phyloP scores from a whole-genome alignment of 2,888 invertebrate genomes.

The Acronicta leporina region DNA sequence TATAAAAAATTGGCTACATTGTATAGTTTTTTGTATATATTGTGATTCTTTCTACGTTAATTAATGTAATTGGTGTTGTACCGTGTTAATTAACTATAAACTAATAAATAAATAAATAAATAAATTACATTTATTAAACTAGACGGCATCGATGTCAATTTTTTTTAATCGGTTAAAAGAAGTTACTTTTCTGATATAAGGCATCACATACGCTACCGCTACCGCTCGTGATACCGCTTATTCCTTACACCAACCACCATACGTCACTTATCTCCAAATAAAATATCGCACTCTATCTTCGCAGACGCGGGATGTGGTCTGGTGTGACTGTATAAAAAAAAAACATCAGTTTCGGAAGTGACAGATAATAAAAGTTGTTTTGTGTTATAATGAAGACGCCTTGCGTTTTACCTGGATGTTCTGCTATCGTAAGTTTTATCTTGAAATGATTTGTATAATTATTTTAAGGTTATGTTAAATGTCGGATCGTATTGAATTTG shows the following conservation, averaged over 20 bases:
- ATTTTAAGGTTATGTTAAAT: slow-evolving; percentile 15
- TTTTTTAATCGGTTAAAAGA: too few species aligned
- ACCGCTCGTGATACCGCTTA: slow-evolving; percentile 25
- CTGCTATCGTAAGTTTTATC: slow-evolving; percentile 70
- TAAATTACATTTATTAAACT: too few species aligned
- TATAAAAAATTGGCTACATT: too few species aligned
- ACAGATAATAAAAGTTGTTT: slow-evolving; percentile 15
- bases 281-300: slow-evolving; percentile 56
- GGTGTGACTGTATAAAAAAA: slow-evolving; percentile 55
- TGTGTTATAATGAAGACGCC: slow-evolving; percentile 70
- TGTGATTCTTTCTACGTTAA: too few species aligned
- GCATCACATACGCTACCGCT: slow-evolving; percentile 6
- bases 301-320: slow-evolving; percentile 55
- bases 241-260: slow-evolving; percentile 47
- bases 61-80: too few species aligned
- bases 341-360: slow-evolving; percentile 40
- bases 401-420: slow-evolving; percentile 79
- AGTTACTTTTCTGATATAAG: too few species aligned
- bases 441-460: slow-evolving; percentile 19
- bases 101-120: too few species aligned
- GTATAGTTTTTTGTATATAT: too few species aligned
- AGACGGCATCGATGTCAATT: too few species aligned
- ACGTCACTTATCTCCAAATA: slow-evolving; percentile 72
- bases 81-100: too few species aligned
- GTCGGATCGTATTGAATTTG: background rate